phyloP scores from a whole-genome alignment of 2,888 invertebrate species.

The Mesorhabditis sp. region DNA sequence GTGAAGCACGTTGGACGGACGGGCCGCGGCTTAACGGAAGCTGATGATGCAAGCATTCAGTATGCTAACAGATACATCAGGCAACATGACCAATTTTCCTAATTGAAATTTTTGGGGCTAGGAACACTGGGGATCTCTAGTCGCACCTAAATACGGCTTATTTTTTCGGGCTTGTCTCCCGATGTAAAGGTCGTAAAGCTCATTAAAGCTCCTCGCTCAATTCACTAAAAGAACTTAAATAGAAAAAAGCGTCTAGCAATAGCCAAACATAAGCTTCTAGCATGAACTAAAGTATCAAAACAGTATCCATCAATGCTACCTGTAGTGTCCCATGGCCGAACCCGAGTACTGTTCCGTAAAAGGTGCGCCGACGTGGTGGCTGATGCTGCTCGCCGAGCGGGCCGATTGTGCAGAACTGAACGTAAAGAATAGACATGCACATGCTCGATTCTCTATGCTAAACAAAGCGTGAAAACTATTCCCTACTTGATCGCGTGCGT shows the following conservation, averaged over 20 bases:
- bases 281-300: neutral
- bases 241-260: too few relatives aligned
- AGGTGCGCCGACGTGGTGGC: slow-evolving; percentile 4
- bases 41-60: too few relatives aligned
- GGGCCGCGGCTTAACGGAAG: neutral
- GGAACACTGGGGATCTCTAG: too few relatives aligned
- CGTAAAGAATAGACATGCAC: neutral
- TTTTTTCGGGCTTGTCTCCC: too few relatives aligned
- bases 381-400: slow-evolving; percentile 5
- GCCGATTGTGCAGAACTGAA: slow-evolving; percentile 5
- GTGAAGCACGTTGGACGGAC: neutral
- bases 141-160: too few relatives aligned
- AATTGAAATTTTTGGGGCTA: too few relatives aligned
- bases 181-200: too few relatives aligned
- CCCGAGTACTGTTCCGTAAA: slow-evolving; percentile 3
- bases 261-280: neutral
- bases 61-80: too few relatives aligned
- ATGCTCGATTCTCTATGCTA: neutral
- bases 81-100: too few relatives aligned
- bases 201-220: too few relatives aligned
- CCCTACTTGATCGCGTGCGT: neutral
- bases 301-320: neutral
- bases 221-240: too few relatives aligned
- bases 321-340: slow-evolving; percentile 5
- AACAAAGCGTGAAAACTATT: neutral